Evolutionary conservation across 2,113 vertebrate genomes (phyloP), one percentile per base, ranked within the genome.

Genomic region (Dicerorhinus sumatrensis): DNA sequence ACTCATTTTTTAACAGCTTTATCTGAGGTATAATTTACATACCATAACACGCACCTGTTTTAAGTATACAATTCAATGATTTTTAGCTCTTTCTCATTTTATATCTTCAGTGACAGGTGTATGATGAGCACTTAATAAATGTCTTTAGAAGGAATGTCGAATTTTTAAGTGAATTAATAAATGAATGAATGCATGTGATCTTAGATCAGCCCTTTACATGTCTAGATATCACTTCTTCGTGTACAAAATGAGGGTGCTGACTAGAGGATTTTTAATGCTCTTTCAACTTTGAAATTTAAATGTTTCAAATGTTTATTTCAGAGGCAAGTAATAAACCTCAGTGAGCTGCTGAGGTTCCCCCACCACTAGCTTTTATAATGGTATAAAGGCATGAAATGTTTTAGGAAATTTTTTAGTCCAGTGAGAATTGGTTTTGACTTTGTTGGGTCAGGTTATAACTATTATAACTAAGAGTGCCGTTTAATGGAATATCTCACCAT

Each of bases 1-100:
- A 76, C 14, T 76, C 63, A 84, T 46, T 87, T 67, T 67, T 51
- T 27, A 83, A 51, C 29, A 92, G n/a, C 18, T 89, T 92, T 91
- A 73, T 60, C 31, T 70, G 36, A 91, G 21, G 31, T 65, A 79
- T 77, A 83, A 91, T 65, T 96, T 84, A 65, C 16, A 1, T 72
- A 42, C 9, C 29, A 29, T 33, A 79, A 65, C 31, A 82, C 39
- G 56, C 42, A 70, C n/a, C 5, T 86, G 46, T 63, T 96, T 89
- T 85, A 89, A 79, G n/a, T 54, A 73, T 39, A 72, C 4, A 89
- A 51, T 51, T 81, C 65, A 95, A 6, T 58, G 36, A 42, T 36
- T 94, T 95, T 80, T 75, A 87, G 42, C 84, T 92, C 77, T 85
- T 80, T 56, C 20, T 96, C n/a, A 80, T 62, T 95, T 96, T 96